These are phyloP conservation scores for Drosophila burlai DNA, from an alignment of 1,140 invertebrate genomes.

Conservation along the genomic window DNA sequence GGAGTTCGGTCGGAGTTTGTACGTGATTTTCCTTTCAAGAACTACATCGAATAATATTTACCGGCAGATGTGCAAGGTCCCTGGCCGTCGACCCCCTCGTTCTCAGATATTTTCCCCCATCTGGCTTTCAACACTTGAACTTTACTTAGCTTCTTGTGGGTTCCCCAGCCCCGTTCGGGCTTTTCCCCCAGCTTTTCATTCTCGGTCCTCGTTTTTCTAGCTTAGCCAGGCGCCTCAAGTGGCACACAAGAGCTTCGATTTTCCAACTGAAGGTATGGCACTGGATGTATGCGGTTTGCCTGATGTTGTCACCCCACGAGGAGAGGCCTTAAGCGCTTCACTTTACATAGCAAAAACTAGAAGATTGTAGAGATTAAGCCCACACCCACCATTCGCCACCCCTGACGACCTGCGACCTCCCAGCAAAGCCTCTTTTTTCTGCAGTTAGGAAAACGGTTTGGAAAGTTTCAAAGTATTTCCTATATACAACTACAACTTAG, in stretches of 20 bases:
- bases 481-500: too few relatives aligned
- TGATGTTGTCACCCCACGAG: constrained; percentile 63
- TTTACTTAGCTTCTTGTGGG: constrained; percentile 52
- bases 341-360: constrained; percentile 79
- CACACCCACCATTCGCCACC: constrained; percentile 16
- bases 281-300: constrained; percentile 35
- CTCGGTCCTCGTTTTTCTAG: constrained; percentile 52
- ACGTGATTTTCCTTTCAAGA: constrained; percentile 70
- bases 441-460: not conserved
- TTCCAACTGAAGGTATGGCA: constrained; percentile 49
- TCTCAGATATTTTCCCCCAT: constrained; percentile 1
- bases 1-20: constrained; percentile 38
- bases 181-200: constrained; percentile 24
- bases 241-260: constrained; percentile 70
- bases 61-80: constrained; percentile 41
- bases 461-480: too few relatives aligned
- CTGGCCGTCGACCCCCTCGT: not conserved
- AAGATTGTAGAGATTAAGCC: constrained; percentile 74
- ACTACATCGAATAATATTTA: constrained; percentile 72
- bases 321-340: constrained; percentile 64
- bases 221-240: constrained; percentile 59
- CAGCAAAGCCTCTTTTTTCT: constrained; percentile 4
- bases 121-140: constrained; percentile 50
- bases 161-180: not conserved
- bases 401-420: constrained; percentile 18